phyloP scores from a whole-genome alignment of 2,113 vertebrate species.

The Fulica atra region DNA sequence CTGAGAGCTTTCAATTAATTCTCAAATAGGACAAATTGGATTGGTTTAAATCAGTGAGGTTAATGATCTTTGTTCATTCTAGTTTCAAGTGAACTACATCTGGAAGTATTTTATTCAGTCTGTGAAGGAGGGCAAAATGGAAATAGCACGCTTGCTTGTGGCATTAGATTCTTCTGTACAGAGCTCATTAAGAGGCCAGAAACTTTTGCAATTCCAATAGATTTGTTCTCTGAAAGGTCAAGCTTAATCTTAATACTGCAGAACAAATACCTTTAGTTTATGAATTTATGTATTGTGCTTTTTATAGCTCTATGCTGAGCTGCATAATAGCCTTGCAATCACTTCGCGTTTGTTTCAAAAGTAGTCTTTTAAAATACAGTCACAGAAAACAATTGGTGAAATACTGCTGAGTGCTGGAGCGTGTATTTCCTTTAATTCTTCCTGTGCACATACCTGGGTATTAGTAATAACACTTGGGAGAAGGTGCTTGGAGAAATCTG shows the following conservation, averaged over 20 bases:
- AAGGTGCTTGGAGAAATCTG: not conserved
- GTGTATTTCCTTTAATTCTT: not conserved
- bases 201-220: not conserved
- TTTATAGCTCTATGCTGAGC: not conserved
- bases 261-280: not conserved
- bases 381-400: not conserved
- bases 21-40: not conserved
- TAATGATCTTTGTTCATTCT: not conserved
- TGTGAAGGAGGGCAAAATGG: not conserved
- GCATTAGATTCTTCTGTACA: not conserved
- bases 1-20: not conserved
- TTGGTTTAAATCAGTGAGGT: not conserved
- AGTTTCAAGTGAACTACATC: not conserved
- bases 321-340: not conserved
- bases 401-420: not conserved
- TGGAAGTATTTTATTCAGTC: not conserved
- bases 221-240: constrained; percentile 24
- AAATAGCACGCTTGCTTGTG: not conserved
- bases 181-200: not conserved
- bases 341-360: not conserved
- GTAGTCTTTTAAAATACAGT: not conserved
- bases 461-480: not conserved
- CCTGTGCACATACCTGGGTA: not conserved
- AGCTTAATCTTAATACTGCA: not conserved
- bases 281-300: not conserved